These are phyloP conservation scores for Dexiosoma caninum DNA, from an alignment of 2,888 invertebrate species.

Conservation along the genomic window DNA sequence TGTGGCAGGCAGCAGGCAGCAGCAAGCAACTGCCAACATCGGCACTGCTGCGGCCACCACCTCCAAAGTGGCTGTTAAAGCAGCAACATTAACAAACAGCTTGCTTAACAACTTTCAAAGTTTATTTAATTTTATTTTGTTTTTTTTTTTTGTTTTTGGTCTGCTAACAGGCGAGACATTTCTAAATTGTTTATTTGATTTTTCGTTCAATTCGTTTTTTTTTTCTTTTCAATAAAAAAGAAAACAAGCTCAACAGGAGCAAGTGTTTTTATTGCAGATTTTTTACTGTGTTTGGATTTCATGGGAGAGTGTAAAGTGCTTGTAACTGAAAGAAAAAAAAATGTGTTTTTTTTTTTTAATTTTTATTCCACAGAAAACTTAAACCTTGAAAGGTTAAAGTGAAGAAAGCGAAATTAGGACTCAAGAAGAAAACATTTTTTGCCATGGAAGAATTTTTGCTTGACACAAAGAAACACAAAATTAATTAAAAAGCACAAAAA, in stretches of 20 bases:
- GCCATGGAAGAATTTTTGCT: too few relatives aligned
- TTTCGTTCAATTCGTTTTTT: constrained; percentile 1
- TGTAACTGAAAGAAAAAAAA: background rate
- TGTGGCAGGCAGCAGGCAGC: constrained; percentile 31
- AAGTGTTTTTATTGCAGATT: constrained; percentile 53
- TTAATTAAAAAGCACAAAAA: background rate
- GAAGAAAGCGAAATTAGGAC: constrained; percentile 42
- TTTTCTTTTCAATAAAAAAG: constrained; percentile 32
- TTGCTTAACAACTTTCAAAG: constrained; percentile 68
- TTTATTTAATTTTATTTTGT: constrained; percentile 50
- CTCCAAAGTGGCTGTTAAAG: constrained; percentile 17
- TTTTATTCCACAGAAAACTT: constrained; percentile 14
- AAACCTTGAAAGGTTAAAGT: constrained; percentile 61
- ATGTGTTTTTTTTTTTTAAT: too few relatives aligned
- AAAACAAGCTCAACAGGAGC: constrained; percentile 41
- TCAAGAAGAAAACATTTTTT: too few relatives aligned
- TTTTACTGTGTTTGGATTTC: constrained; percentile 27
- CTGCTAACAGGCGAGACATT: constrained; percentile 73
- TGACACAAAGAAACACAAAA: background rate
- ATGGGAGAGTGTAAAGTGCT: constrained; percentile 8
- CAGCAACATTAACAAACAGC: constrained; percentile 43
- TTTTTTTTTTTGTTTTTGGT: constrained; percentile 67
- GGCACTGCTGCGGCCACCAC: constrained; percentile 11
- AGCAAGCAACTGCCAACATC: constrained; percentile 29
- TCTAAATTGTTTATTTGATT: constrained; percentile 63